Conservation (phyloP, 2,888 invertebrate genomes). For the Limnephilus lunatus region DNA sequence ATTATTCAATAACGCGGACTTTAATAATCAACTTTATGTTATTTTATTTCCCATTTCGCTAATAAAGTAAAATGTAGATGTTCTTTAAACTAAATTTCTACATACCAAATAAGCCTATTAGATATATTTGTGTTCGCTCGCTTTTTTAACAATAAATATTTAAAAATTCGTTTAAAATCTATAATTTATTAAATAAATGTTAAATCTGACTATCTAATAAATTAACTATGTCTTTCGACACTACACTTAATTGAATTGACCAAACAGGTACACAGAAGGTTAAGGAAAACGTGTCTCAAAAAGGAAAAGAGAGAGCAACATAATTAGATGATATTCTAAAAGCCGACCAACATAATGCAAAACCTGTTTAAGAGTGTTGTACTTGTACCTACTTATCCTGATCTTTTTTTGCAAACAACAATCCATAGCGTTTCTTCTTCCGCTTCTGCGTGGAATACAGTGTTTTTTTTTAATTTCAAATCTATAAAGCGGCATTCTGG, state of each 20-base stretch:
- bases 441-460: neutral
- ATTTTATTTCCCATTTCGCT: too few species aligned
- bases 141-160: too few species aligned
- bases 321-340: neutral
- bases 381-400: neutral
- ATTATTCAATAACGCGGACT: too few species aligned
- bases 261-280: neutral
- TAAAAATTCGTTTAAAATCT: too few species aligned
- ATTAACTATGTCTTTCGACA: neutral
- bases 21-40: too few species aligned
- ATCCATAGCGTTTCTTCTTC: neutral
- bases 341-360: neutral
- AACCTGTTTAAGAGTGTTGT: neutral
- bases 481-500: conserved; percentile 7
- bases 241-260: neutral
- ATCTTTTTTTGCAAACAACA: neutral
- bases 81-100: too few species aligned
- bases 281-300: neutral
- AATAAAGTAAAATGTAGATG: too few species aligned
- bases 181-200: too few species aligned
- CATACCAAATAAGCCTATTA: too few species aligned
- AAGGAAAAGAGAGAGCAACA: neutral
- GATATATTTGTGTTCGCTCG: too few species aligned
- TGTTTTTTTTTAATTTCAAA: neutral
- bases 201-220: too few species aligned